A percentile compares a stretch with the other conserved stretches of the same genome.
phyloP scores from a whole-genome alignment of 92 coral and sea anemone genomes.

The Micromussa lordhowensis region DNA sequence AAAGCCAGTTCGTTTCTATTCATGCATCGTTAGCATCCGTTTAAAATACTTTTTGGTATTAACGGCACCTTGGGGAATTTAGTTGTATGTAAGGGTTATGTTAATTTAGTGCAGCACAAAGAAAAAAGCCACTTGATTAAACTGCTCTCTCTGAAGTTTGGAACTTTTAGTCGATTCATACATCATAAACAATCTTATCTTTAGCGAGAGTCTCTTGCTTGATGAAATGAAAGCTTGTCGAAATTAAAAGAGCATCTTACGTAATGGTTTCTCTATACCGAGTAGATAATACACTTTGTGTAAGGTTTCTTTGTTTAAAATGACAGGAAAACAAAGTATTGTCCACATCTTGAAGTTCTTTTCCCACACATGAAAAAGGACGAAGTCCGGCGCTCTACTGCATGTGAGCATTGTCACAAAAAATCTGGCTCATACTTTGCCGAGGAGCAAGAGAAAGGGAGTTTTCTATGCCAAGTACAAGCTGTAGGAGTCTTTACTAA shows the following conservation, averaged over 20 bases:
- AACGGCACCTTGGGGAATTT: conserved; percentile 7
- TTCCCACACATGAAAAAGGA: neutral
- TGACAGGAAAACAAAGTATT: neutral
- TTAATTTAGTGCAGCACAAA: neutral
- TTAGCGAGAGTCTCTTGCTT: neutral
- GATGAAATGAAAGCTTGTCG: neutral
- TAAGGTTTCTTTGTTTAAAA: neutral
- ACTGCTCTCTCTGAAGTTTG: no score
- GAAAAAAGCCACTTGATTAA: neutral
- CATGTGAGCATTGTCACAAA: neutral
- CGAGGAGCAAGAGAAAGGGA: neutral
- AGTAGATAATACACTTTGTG: conserved; percentile 2
- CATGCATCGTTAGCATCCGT: neutral
- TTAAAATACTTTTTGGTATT: neutral
- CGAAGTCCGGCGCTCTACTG: neutral
- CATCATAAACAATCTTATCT: neutral
- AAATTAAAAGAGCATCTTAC: neutral
- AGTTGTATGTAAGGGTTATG: neutral
- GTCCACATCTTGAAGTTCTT: neutral
- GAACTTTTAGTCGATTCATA: neutral
- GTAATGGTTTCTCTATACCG: neutral
- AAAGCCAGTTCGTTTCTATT: neutral
- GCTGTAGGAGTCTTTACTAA: neutral
- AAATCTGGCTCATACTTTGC: neutral
- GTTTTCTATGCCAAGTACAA: neutral